Base-by-base conservation (phyloP, 2,888 invertebrate genomes). In the Rotaria magnacalcarata region DNA sequence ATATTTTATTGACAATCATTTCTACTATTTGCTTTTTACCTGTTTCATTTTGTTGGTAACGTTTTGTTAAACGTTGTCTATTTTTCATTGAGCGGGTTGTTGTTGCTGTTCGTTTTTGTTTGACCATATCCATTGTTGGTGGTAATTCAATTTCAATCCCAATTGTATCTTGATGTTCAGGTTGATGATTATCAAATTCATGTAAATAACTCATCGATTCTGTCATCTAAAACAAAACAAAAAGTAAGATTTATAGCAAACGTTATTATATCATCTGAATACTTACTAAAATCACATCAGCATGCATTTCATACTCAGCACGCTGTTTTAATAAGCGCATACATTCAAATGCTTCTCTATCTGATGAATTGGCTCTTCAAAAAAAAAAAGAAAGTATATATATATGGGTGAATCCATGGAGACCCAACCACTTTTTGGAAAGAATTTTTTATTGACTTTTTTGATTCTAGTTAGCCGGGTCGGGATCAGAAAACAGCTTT, bases 81-180 rank as follows among this genome's bases (percentile, higher is more conserved):
- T n/a, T 47, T 80, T 80, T 80, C 24, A 80, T 80, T 21, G 80
- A 80, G 14, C 80, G 43, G 24, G 80, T 47, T 43, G 80, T 80
- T 24, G 80, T 80, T 80, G 80, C 80, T 47, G 80, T 24, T 24
- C 80, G 43, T 80, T 80, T 80, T 80, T 80, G 80, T 80, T 80
- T 80, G 0, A 80, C 80, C 43, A 80, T 47, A 80, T 80, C 80
- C 24, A 47, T 47, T 11, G 80, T 80, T n/a, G 80, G 80, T 47
- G 80, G 80, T n/a, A 80, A 24, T 47, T 80, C 80, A n/a, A 80
- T 43, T n/a, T 43, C 47, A 80, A 80, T 80, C 2, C 80, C 80
- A 24, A 80, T 80, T 47, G 80, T 80, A 80, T 80, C 80, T 47
- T 80, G 43, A 11, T 43, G 8, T 80, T 47, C 47, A 47, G 0